A percentile compares a stretch with the other conserved stretches of the same genome.
Conservation (phyloP, 2,888 invertebrate genomes). For the Gymnocheta viridis region DNA sequence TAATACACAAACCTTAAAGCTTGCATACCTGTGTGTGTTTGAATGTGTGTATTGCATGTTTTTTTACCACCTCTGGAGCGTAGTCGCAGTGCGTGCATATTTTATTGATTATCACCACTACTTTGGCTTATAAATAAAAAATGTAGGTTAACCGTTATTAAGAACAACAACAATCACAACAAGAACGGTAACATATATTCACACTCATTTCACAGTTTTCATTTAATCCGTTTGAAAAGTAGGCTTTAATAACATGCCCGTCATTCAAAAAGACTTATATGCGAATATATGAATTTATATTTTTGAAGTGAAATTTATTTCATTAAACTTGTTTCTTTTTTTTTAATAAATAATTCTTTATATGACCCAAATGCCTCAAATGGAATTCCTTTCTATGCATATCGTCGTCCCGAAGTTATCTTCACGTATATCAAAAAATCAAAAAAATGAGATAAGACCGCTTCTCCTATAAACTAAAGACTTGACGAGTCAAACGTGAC, state of each 20-base stretch:
- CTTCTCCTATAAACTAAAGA: too few relatives aligned
- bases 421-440: too few relatives aligned
- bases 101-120: constrained; percentile 61
- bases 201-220: constrained; percentile 13
- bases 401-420: too few relatives aligned
- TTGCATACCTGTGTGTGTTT: background rate
- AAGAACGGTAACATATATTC: background rate
- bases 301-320: too few relatives aligned
- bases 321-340: too few relatives aligned
- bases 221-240: constrained; percentile 15
- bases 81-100: constrained; percentile 58
- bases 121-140: constrained; percentile 51
- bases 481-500: too few relatives aligned
- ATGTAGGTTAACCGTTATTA: constrained; percentile 70
- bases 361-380: too few relatives aligned
- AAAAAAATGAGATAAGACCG: too few relatives aligned
- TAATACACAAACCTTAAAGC: background rate
- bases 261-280: constrained; percentile 48
- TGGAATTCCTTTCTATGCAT: too few relatives aligned
- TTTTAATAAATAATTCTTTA: too few relatives aligned
- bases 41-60: background rate
- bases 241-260: constrained; percentile 43
- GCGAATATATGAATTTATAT: constrained; percentile 30
- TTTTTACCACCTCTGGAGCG: constrained; percentile 48
- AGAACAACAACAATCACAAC: constrained; percentile 39